phyloP scores from a whole-genome alignment of 2,888 invertebrate species.

The Nudaria mundana region DNA sequence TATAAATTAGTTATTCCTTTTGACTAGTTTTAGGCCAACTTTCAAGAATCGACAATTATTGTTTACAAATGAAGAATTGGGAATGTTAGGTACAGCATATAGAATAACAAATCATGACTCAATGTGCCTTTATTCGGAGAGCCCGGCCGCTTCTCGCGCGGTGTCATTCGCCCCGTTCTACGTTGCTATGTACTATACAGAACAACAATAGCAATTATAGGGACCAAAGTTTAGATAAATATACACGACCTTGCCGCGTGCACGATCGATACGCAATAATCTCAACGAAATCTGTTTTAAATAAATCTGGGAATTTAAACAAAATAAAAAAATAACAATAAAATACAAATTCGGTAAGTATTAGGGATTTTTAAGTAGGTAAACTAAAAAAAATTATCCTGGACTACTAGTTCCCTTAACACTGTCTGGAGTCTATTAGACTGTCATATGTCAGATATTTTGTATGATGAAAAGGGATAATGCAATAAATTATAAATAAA shows the following conservation, averaged over 20 bases:
- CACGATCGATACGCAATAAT: constrained; percentile 53
- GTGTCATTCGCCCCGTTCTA: constrained; percentile 55
- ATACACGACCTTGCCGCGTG: constrained; percentile 66
- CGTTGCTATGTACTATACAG: constrained; percentile 50
- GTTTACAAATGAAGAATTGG: constrained; percentile 50
- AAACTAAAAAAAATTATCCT: constrained; percentile 14
- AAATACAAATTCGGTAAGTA: constrained; percentile 22
- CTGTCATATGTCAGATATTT: too few relatives aligned
- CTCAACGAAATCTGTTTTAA: constrained; percentile 54
- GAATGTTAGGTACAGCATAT: constrained; percentile 63
- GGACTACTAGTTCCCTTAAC: constrained; percentile 11
- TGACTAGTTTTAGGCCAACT: constrained; percentile 71
- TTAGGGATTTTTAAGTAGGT: constrained; percentile 10
- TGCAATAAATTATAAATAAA: too few relatives aligned
- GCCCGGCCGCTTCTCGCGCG: constrained; percentile 65
- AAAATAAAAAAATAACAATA: constrained; percentile 19
- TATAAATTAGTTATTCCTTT: constrained; percentile 57
- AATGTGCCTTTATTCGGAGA: constrained; percentile 80
- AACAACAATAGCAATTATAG: constrained; percentile 77
- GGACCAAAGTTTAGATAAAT: constrained; percentile 81
- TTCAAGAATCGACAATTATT: constrained; percentile 51
- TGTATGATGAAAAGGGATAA: constrained; percentile 1
- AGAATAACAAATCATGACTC: constrained; percentile 71
- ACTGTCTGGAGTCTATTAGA: too few relatives aligned
- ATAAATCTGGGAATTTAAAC: constrained; percentile 28